These are phyloP conservation scores for Orbicella faveolata DNA, from an alignment of 64 coral and sea anemone genomes.

Conservation along the genomic window DNA sequence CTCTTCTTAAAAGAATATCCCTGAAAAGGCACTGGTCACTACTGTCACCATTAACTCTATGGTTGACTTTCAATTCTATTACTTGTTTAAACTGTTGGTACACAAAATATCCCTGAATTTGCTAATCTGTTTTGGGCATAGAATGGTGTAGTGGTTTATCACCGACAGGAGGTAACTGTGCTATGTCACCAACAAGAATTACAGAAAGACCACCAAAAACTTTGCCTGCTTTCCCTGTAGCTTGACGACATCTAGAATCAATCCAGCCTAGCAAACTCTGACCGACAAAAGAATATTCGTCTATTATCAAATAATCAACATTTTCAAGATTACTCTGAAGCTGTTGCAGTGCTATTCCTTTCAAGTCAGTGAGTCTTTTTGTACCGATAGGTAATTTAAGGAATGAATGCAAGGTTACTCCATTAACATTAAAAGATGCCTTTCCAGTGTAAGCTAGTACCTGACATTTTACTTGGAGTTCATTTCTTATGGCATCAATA, in stretches of 20 bases:
- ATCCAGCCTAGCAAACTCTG: conserved; percentile 51
- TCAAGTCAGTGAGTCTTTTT: conserved; percentile 26
- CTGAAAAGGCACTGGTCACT: too few species aligned
- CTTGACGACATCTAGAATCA: conserved; percentile 49
- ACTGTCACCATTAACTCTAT: too few species aligned
- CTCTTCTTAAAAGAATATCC: too few species aligned
- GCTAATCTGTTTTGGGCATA: too few species aligned
- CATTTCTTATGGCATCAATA: conserved; percentile 10
- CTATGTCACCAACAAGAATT: conserved; percentile 45
- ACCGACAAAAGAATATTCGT: conserved; percentile 66
- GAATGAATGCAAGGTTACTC: conserved; percentile 45
- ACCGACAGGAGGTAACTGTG: conserved; percentile 53
- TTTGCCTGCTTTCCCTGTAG: conserved; percentile 37
- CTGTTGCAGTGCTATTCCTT: conserved; percentile 37
- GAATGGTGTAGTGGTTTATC: too few species aligned
- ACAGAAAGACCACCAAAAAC: conserved; percentile 63
- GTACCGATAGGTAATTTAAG: conserved; percentile 53
- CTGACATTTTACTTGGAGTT: conserved; percentile 28
- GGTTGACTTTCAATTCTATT: too few species aligned
- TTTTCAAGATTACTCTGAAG: conserved; percentile 50
- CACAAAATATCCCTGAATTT: too few species aligned
- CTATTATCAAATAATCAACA: conserved; percentile 52
- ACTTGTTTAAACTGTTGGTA: too few species aligned
- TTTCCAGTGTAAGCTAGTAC: background rate
- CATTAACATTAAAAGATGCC: conserved; percentile 54